phyloP scores from a whole-genome alignment of 1,140 invertebrate species.

The Goniozus legneri region DNA sequence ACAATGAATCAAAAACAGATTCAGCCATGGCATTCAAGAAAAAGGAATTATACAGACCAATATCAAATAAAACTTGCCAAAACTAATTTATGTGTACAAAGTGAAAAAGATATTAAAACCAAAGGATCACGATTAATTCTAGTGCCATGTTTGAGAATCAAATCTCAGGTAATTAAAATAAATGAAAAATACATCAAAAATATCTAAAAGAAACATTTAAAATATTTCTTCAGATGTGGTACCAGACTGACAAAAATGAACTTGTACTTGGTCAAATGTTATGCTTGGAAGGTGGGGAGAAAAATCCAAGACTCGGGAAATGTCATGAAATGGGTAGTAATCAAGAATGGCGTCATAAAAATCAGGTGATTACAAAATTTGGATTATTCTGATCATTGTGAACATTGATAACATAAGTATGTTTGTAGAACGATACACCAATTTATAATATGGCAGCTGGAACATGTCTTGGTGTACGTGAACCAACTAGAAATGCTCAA shows the following conservation, averaged over 20 bases:
- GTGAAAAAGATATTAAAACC: slow-evolving; percentile 74
- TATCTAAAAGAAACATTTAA: no score
- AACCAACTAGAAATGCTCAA: slow-evolving; percentile 53
- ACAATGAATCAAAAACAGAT: slow-evolving; percentile 63
- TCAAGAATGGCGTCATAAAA: slow-evolving; percentile 84
- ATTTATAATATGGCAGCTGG: slow-evolving; percentile 85
- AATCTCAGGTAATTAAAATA: slow-evolving; percentile 63
- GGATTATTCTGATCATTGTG: not conserved
- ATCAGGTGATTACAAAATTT: slow-evolving; percentile 54
- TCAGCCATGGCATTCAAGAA: slow-evolving; percentile 77
- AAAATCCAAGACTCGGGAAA: slow-evolving; percentile 72
- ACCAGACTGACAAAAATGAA: slow-evolving; percentile 80
- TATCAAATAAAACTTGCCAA: slow-evolving; percentile 72
- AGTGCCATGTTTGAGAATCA: slow-evolving; percentile 63
- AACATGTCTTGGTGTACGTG: slow-evolving; percentile 69
- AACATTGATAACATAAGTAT: slow-evolving; percentile 11
- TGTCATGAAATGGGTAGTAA: slow-evolving; percentile 88
- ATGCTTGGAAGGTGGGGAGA: slow-evolving; percentile 74
- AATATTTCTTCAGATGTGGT: no score
- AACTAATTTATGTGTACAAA: slow-evolving; percentile 72
- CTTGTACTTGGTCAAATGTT: slow-evolving; percentile 80
- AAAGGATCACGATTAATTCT: slow-evolving; percentile 73
- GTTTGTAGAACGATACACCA: slow-evolving; percentile 63
- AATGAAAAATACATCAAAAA: no score
- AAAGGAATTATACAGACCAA: slow-evolving; percentile 70